Conservation (phyloP, 2,113 vertebrate genomes). For the Ageneiosus marmoratus region DNA sequence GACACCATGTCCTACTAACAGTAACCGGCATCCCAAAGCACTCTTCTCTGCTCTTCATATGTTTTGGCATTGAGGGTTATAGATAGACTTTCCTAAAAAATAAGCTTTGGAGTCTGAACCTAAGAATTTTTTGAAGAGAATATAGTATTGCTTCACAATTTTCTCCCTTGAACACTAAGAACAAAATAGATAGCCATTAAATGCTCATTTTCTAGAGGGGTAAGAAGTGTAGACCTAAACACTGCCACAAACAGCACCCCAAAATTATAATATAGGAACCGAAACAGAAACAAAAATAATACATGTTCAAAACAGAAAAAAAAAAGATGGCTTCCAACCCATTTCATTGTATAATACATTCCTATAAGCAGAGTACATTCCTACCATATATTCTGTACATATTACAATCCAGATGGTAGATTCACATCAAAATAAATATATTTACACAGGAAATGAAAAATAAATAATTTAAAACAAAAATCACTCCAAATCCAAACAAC, state of each 20-base stretch:
- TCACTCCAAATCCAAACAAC: slow-evolving; percentile 86
- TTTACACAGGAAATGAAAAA: slow-evolving; percentile 90
- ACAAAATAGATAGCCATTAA: slow-evolving; percentile 58
- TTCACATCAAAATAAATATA: slow-evolving; percentile 99
- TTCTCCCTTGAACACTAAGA: slow-evolving; percentile 58
- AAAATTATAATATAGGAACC: slow-evolving; percentile 56
- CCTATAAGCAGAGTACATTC: slow-evolving; percentile 72
- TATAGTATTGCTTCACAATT: slow-evolving; percentile 72
- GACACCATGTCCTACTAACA: slow-evolving; percentile 65
- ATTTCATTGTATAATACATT: slow-evolving; percentile 82
- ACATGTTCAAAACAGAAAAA: slow-evolving; percentile 61
- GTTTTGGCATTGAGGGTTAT: slow-evolving; percentile 74
- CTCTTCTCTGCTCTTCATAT: slow-evolving; percentile 63
- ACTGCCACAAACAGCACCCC: slow-evolving; percentile 46
- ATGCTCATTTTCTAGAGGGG: slow-evolving; percentile 56
- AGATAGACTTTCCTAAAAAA: slow-evolving; percentile 51
- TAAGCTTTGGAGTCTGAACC: slow-evolving; percentile 76
- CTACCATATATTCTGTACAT: slow-evolving; percentile 93
- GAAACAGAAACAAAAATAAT: slow-evolving; percentile 60
- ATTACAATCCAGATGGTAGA: slow-evolving; percentile 94
- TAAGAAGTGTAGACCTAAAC: slow-evolving; percentile 41
- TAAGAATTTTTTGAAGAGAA: slow-evolving; percentile 63
- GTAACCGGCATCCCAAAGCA: slow-evolving; percentile 59
- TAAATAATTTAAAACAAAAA: slow-evolving; percentile 90
- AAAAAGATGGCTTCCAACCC: slow-evolving; percentile 75